Conservation (phyloP, 2,888 invertebrate species). For the Mimachlamys varia region DNA sequence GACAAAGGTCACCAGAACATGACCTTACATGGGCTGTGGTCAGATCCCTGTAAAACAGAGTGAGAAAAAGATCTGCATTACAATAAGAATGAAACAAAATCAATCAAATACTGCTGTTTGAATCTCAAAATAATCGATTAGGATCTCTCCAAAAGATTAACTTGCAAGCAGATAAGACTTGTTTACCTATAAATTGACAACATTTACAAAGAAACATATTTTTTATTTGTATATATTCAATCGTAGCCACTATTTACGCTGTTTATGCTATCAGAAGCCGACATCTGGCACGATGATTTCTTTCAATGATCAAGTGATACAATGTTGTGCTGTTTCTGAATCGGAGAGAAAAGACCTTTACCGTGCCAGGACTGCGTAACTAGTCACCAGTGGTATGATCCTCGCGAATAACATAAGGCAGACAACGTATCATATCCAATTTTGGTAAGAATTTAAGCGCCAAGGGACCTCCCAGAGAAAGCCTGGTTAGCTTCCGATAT, state of each 20-base stretch:
- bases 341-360: background rate
- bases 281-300: background rate
- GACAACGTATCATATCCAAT: background rate
- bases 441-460: background rate
- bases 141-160: no score
- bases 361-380: background rate
- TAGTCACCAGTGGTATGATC: no score
- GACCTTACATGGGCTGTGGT: no score
- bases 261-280: background rate
- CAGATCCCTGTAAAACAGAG: no score
- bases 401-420: background rate
- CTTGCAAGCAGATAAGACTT: no score
- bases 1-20: no score
- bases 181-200: no score
- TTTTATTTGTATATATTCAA: background rate
- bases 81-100: no score
- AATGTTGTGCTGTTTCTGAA: background rate
- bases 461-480: background rate
- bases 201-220: background rate
- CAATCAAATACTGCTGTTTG: no score
- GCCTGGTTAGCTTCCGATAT: background rate
- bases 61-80: no score
- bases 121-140: no score
- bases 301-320: background rate
- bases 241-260: no score